phyloP scores from a whole-genome alignment of 2,113 vertebrate genomes.

The Motacilla tschutschensis region DNA sequence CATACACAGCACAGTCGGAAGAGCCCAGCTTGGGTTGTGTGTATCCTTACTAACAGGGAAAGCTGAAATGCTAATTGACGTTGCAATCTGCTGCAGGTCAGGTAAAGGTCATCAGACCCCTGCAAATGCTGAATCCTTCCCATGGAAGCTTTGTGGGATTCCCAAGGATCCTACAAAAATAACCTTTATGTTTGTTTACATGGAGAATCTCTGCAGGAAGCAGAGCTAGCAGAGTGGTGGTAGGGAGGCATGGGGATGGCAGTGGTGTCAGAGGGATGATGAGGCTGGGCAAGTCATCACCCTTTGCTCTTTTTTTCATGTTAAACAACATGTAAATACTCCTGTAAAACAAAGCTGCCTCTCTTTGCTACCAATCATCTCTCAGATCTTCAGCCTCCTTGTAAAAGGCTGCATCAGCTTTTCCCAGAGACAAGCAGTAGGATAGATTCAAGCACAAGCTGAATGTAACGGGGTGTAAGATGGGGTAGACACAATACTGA shows the following conservation, averaged over 20 bases:
- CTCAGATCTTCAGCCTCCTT: background rate
- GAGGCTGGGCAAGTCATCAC: background rate
- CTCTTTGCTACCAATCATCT: background rate
- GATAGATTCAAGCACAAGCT: background rate
- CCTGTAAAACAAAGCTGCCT: background rate
- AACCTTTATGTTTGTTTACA: background rate
- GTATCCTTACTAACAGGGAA: conserved; percentile 16
- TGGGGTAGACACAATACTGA: background rate
- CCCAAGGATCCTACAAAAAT: background rate
- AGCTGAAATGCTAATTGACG: conserved; percentile 23
- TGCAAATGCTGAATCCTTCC: conserved; percentile 10
- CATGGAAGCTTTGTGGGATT: background rate
- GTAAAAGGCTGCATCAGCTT: background rate
- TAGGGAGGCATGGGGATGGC: background rate
- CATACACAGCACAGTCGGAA: background rate
- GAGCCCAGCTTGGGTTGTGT: background rate
- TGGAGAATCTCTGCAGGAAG: background rate
- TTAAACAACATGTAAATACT: background rate
- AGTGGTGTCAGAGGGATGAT: background rate
- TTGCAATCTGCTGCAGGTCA: conserved; percentile 11
- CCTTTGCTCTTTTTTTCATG: background rate
- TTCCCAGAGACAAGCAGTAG: background rate
- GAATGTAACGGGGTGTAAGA: rapidly evolving
- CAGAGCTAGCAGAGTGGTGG: background rate
- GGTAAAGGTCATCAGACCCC: conserved; percentile 26